These are phyloP conservation scores for Propithecus perrieri DNA, from an alignment of 2,797 vertebrate genomes.

Conservation along the genomic window DNA sequence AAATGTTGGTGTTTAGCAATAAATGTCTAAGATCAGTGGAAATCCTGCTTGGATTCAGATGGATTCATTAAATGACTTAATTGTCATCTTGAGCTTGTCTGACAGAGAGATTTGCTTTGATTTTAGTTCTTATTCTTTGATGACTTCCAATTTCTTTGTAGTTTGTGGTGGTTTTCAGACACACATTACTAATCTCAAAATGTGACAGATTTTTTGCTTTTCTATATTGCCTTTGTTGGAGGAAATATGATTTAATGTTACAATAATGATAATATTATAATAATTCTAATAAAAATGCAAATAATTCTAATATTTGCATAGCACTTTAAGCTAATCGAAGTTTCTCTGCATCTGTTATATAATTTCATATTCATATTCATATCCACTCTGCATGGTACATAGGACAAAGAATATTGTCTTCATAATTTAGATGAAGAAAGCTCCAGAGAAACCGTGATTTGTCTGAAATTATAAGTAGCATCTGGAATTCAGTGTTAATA, in stretches of 20 bases:
- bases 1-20: background rate
- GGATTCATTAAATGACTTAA: background rate
- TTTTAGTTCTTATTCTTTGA: background rate
- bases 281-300: too few relatives aligned
- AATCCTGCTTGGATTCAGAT: background rate
- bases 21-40: background rate
- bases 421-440: conserved; percentile 1
- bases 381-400: background rate
- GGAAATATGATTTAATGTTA: background rate
- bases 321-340: background rate
- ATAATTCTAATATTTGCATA: background rate
- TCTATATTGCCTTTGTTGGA: background rate
- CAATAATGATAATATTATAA: background rate
- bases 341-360: background rate
- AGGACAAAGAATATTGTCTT: background rate
- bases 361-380: background rate
- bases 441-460: background rate
- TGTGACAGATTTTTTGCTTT: background rate
- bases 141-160: conserved; percentile 18
- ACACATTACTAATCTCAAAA: background rate
- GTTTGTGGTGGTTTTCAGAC: background rate
- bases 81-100: background rate
- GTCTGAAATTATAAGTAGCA: background rate
- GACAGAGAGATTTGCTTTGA: background rate
- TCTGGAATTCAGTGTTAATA: background rate